Evolutionary conservation across 2,113 vertebrate species (phyloP).

Genomic region (Dipodomys stephensi): DNA sequence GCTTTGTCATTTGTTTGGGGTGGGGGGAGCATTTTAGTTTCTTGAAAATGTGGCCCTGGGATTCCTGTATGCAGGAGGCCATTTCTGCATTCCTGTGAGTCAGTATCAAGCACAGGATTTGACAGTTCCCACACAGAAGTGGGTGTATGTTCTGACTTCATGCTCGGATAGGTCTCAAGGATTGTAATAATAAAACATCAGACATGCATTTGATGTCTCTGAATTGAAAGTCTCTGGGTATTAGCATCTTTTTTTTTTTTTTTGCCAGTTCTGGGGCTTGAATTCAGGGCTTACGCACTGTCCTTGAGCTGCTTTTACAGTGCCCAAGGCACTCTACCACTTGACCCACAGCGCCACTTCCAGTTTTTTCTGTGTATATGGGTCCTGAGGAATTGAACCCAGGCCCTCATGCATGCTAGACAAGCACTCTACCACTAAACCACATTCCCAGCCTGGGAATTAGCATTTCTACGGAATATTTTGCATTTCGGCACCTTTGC

Average conservation of each 20-base stretch:
- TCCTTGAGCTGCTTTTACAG: too few species aligned
- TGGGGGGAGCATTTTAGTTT: accelerated
- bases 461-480: neutral
- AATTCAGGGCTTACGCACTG: too few species aligned
- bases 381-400: too few species aligned
- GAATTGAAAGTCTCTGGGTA: neutral
- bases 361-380: too few species aligned
- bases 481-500: neutral
- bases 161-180: neutral
- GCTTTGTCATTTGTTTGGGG: neutral
- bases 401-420: too few species aligned
- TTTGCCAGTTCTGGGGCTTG: too few species aligned
- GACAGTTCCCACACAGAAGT: neutral
- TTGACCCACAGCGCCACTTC: too few species aligned
- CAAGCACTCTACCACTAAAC: too few species aligned
- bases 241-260: neutral
- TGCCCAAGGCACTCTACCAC: too few species aligned
- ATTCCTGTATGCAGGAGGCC: accelerated
- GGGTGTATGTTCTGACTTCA: neutral
- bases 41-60: too few species aligned
- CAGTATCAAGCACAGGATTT: neutral
- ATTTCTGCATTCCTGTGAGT: neutral
- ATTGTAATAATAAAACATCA: neutral
- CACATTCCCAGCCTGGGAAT: too few species aligned
- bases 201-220: neutral